phyloP scores from a whole-genome alignment of 2,797 vertebrate species.

The Pteropus rufus region DNA sequence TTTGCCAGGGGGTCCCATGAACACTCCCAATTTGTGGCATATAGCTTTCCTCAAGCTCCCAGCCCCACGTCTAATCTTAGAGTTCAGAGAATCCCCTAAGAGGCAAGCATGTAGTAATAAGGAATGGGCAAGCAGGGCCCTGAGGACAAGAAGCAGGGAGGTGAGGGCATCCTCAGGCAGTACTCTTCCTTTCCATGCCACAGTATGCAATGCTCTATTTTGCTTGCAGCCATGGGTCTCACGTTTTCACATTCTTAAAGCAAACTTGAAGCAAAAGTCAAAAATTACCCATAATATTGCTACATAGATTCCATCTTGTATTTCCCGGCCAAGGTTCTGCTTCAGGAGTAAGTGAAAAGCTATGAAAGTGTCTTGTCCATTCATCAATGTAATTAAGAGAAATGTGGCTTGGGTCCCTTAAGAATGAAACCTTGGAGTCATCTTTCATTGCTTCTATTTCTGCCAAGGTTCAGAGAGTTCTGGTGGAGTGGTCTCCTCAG shows the following conservation, averaged over 20 bases:
- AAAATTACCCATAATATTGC: background rate
- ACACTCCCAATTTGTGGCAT: background rate
- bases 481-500: background rate
- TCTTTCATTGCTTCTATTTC: conserved; percentile 28
- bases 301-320: background rate
- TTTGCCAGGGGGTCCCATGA: background rate
- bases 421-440: background rate
- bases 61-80: background rate
- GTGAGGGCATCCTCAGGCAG: background rate
- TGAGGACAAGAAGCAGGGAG: background rate
- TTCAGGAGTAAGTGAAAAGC: conserved; percentile 30
- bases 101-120: background rate
- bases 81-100: background rate
- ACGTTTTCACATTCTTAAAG: background rate
- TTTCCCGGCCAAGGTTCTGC: background rate
- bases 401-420: conserved; percentile 38
- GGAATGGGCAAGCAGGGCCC: background rate
- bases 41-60: background rate
- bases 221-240: background rate
- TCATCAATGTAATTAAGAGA: conserved; percentile 58
- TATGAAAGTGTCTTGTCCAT: background rate
- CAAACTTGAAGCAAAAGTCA: background rate
- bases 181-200: background rate
- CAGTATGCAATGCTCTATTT: background rate
- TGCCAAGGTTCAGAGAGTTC: conserved; percentile 36